Evolutionary conservation across 2,113 vertebrate species (phyloP), one percentile per base, ranked within the genome.

Genomic region (Saccopteryx leptura): DNA sequence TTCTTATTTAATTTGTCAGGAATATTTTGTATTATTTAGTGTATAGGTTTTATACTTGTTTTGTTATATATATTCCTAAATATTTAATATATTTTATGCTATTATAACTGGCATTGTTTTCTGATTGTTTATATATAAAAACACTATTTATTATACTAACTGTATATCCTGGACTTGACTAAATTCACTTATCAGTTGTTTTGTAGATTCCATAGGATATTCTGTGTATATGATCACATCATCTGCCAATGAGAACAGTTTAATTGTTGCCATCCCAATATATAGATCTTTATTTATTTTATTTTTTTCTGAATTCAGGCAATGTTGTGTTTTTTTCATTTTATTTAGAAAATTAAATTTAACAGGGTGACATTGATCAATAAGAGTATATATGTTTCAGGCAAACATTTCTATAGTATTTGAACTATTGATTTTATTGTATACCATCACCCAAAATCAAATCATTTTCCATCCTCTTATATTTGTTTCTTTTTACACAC

Each of bases 81-180:
- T 81, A 46, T 24, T 68, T 82, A 12, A 46, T 86, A 26, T 60
- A 78, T 50, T 79, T 21, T 39, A 74, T 81, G 48, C n/a, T 81
- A 54, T 19, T 21, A 46, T 48, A 93, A 88, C 24, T 88, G 13
- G 71, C 58, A 54, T 80, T 81, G 12, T 46, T 88, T 93, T 93
- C 54, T 8, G 79, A 13, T 71, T 93, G 48, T n/a, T 71, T 71
- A 81, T 46, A 80, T 85, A 56, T 93, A 56, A 88, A 88, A 74
- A 88, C 26, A 26, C 19, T 65, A 2, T 88, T 88, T 66, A 72
- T n/a, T 74, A 74, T 26, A 24, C 26, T 54, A 14, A 26, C 33
- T 58, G n/a, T 65, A 56, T 50, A 60, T 48, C 13, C 10, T 65
- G 24, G 56, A 39, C 1, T 2, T 72, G 81, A 81, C 54, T 65